Evolutionary conservation across 2,113 vertebrate species (phyloP).

Genomic region (Burhinus bistriatus): DNA sequence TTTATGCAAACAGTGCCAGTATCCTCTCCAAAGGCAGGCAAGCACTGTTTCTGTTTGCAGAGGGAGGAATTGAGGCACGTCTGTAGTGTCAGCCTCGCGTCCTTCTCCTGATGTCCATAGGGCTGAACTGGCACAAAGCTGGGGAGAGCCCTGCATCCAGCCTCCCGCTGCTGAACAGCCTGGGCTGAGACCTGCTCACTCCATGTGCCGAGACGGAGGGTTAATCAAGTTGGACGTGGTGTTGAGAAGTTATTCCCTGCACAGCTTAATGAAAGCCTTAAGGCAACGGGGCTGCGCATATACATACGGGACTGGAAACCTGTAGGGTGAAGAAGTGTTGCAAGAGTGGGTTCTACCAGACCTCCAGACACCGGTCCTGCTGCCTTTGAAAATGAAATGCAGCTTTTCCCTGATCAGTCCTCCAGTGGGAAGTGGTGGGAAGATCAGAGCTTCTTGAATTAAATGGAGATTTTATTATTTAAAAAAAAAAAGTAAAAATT

Average conservation of each 20-base stretch:
- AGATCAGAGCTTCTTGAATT: neutral
- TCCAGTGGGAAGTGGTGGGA: neutral
- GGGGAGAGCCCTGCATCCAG: neutral
- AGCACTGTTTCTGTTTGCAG: neutral
- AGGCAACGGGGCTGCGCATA: neutral
- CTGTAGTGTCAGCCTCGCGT: fast-evolving
- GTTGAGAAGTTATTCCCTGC: neutral
- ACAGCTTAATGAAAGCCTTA: neutral
- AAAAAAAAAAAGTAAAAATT: neutral
- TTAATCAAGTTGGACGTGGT: neutral
- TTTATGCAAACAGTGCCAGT: neutral
- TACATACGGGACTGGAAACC: neutral
- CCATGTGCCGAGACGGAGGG: fast-evolving
- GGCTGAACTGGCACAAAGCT: neutral
- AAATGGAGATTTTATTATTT: neutral
- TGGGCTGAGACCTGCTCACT: neutral
- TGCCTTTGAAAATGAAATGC: neutral
- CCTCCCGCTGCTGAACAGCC: neutral
- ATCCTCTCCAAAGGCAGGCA: neutral
- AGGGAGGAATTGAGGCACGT: neutral
- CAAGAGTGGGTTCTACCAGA: neutral
- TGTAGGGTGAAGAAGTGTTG: neutral
- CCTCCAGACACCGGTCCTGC: neutral
- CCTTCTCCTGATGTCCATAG: neutral
- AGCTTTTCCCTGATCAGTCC: neutral